Evolutionary conservation across 2,113 vertebrate genomes (phyloP).

Genomic region (Phainopepla nitens): DNA sequence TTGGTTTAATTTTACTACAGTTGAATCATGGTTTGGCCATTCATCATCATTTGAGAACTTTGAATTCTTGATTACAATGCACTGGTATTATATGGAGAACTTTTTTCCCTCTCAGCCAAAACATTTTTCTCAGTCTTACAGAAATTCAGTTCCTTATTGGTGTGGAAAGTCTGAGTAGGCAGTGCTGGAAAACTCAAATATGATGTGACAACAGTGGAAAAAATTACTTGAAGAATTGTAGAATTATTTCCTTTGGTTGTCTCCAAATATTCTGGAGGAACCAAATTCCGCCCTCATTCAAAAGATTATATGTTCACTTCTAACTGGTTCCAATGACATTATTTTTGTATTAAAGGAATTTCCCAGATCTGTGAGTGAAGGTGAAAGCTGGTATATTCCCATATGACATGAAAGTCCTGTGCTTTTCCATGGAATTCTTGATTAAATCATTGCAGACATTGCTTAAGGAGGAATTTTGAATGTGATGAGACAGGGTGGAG

Average conservation of each 20-base stretch:
- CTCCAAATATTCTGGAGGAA: not conserved
- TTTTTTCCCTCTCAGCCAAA: not conserved
- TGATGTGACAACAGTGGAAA: not conserved
- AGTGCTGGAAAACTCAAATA: not conserved
- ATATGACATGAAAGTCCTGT: not conserved
- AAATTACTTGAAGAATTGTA: not conserved
- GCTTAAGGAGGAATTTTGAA: not conserved
- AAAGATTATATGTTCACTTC: not conserved
- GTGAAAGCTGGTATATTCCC: not conserved
- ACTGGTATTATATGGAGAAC: not conserved
- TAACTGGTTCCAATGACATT: not conserved
- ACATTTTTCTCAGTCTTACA: not conserved
- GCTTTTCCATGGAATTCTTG: not conserved
- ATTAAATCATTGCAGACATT: not conserved
- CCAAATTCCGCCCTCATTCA: not conserved
- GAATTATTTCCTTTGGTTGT: not conserved
- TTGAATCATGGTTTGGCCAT: not conserved
- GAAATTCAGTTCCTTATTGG: not conserved
- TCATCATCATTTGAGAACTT: not conserved
- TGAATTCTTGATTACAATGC: not conserved
- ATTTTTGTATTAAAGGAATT: not conserved
- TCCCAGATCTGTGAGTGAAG: not conserved
- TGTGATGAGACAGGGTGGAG: not conserved
- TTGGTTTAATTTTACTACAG: not conserved
- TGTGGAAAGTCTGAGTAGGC: slow-evolving; percentile 3